Conservation (phyloP, 1,140 invertebrate species). For the Caenorhabditis briggsae region DNA sequence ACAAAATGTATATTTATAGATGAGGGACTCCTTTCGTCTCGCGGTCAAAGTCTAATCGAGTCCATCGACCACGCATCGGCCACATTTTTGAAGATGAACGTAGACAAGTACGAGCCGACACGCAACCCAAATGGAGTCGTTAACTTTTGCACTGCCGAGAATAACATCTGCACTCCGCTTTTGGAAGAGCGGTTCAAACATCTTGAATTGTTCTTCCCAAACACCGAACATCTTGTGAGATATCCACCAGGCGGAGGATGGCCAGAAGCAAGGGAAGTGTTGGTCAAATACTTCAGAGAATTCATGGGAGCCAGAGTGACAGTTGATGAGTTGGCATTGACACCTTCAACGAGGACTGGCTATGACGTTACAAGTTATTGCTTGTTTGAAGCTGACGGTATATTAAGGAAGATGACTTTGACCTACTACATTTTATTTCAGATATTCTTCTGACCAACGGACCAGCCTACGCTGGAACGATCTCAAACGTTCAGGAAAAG, state of each 20-base stretch:
- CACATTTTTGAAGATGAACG: conserved; percentile 48
- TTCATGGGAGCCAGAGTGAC: conserved; percentile 48
- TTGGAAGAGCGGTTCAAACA: conserved; percentile 55
- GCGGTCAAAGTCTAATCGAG: conserved; percentile 33
- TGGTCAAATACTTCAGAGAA: conserved; percentile 44
- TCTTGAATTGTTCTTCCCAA: conserved; percentile 52
- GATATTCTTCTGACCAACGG: conserved; percentile 55
- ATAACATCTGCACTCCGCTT: conserved; percentile 59
- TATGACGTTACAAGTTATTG: conserved; percentile 60
- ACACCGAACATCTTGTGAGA: conserved; percentile 46
- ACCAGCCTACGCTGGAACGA: conserved; percentile 42
- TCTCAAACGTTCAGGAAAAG: conserved; percentile 49
- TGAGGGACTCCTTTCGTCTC: conserved; percentile 46
- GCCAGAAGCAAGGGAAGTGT: conserved; percentile 5
- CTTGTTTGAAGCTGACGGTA: conserved; percentile 55
- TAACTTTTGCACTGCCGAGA: conserved; percentile 63
- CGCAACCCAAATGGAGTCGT: conserved; percentile 51
- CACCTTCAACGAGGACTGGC: conserved; percentile 49
- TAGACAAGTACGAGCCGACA: conserved; percentile 31
- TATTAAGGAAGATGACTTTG: background rate
- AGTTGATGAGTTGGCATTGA: conserved; percentile 27
- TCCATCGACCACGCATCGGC: conserved; percentile 42
- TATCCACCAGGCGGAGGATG: conserved; percentile 57
- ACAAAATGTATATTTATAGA: conserved; percentile 26
- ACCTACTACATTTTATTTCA: background rate